These are phyloP conservation scores for Eumerus sabulonum DNA, from an alignment of 2,888 invertebrate species.

Conservation along the genomic window DNA sequence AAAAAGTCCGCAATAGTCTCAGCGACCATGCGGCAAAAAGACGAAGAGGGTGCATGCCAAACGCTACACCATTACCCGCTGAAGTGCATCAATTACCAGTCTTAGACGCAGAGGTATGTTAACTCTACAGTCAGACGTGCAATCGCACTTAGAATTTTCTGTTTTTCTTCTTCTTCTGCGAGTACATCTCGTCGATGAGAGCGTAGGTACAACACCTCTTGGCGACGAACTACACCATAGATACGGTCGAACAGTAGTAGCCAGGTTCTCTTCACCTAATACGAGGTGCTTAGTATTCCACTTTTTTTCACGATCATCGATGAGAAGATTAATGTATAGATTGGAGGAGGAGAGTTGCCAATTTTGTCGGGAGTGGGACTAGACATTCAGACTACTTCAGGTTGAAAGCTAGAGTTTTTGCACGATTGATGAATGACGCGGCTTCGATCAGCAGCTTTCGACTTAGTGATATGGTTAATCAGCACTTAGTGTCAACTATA, in stretches of 20 bases:
- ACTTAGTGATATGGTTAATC: no score
- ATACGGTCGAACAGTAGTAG: constrained; percentile 50
- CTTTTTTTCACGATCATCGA: not conserved
- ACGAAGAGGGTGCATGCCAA: constrained; percentile 37
- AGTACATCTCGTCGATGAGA: no score
- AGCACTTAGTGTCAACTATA: no score
- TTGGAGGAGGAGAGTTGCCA: constrained; percentile 38
- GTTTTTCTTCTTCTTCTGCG: constrained; percentile 3
- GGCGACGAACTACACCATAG: constrained; percentile 14
- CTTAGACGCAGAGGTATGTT: constrained; percentile 39
- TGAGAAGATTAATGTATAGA: no score
- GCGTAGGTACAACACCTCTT: no score
- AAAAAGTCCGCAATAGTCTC: constrained; percentile 4
- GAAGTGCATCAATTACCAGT: constrained; percentile 20
- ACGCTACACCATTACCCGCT: constrained; percentile 32
- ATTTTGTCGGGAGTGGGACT: no score
- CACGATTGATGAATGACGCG: no score
- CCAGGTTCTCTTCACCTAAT: constrained; percentile 44
- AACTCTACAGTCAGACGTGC: constrained; percentile 57
- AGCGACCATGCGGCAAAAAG: not conserved
- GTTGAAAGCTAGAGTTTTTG: no score
- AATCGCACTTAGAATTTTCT: constrained; percentile 22
- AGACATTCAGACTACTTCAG: no score
- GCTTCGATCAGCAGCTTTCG: no score
- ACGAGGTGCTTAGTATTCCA: constrained; percentile 13